Evolutionary conservation across 2,113 vertebrate genomes (phyloP).

Genomic region (Crypturellus undulatus): DNA sequence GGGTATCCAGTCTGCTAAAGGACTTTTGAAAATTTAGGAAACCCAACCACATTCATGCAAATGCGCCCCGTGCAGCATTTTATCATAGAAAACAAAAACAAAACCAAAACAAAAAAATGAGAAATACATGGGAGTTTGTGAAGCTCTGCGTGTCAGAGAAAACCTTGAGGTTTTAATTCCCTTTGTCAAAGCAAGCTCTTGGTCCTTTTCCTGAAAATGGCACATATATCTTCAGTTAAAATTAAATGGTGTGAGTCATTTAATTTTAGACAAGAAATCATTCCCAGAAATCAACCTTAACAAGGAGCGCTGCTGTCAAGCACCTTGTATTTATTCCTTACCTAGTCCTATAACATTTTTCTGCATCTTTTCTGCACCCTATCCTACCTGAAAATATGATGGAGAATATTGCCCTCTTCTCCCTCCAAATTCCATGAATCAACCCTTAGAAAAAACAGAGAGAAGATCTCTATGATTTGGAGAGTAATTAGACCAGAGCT

Average conservation of each 20-base stretch:
- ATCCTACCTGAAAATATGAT: neutral
- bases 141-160: neutral
- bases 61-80: neutral
- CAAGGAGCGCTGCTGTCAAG: neutral
- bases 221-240: neutral
- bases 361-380: neutral
- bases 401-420: neutral
- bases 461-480: accelerated
- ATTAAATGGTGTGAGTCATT: neutral
- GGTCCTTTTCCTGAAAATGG: neutral
- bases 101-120: neutral
- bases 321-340: neutral
- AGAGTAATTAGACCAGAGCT: neutral
- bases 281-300: neutral
- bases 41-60: neutral
- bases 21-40: neutral
- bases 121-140: neutral
- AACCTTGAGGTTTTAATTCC: accelerated
- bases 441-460: neutral
- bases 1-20: neutral
- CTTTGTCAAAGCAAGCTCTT: neutral
- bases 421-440: neutral
- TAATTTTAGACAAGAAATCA: neutral
- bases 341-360: neutral
- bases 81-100: neutral